Evolutionary conservation across 2,797 vertebrate species (phyloP).

Genomic region (Micropoecilia bifurca): DNA sequence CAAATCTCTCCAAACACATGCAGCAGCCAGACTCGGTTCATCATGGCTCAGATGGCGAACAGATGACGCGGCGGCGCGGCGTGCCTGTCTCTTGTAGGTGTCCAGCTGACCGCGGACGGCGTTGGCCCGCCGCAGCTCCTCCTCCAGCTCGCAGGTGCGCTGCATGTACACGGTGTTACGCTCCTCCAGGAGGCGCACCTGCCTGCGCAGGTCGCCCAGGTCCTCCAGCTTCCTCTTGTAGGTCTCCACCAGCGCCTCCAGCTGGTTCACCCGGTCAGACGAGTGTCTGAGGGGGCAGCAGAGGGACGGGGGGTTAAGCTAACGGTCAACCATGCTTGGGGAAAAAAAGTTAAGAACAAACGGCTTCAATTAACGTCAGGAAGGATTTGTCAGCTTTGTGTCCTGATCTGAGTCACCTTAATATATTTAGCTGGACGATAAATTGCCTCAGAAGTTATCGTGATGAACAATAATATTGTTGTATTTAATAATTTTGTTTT

Average conservation of each 20-base stretch:
- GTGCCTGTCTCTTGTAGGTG: conserved; percentile 88
- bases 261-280: conserved; percentile 87
- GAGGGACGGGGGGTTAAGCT: conserved; percentile 19
- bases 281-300: conserved; percentile 82
- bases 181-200: conserved; percentile 93
- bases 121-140: conserved; percentile 88
- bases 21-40: conserved; percentile 39
- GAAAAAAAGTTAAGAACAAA: conserved; percentile 34
- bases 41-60: conserved; percentile 39
- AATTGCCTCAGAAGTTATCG: no score
- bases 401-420: background rate
- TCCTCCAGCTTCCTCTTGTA: conserved; percentile 91
- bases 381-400: background rate
- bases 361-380: conserved; percentile 25
- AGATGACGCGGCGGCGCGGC: conserved; percentile 26
- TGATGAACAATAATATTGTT: background rate
- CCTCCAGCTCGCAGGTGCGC: conserved; percentile 92
- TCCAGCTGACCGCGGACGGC: conserved; percentile 87
- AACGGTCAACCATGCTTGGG: conserved; percentile 29
- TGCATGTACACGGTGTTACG: conserved; percentile 89
- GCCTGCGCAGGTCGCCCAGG: conserved; percentile 88
- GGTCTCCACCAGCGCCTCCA: conserved; percentile 88
- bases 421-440: no score
- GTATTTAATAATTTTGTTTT: background rate
- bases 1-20: conserved; percentile 33